Evolutionary conservation across 2,888 invertebrate species (phyloP).

Genomic region (Synergus japonicus): DNA sequence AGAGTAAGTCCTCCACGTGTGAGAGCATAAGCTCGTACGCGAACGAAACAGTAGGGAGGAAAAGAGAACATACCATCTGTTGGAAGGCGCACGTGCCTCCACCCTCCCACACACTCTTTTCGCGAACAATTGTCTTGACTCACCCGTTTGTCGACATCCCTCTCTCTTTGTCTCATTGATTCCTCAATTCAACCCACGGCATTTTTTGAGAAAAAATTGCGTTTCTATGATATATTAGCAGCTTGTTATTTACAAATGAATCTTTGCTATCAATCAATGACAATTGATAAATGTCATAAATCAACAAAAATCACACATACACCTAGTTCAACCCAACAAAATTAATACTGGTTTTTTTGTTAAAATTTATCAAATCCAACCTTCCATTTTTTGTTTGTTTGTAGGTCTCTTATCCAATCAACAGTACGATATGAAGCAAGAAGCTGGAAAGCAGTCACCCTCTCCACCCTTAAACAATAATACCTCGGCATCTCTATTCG

Average conservation of each 20-base stretch:
- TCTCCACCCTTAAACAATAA: constrained; percentile 81
- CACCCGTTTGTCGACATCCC: background rate
- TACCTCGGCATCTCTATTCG: constrained; percentile 77
- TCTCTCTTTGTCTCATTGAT: constrained; percentile 3
- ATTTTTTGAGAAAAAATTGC: background rate
- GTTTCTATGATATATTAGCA: too few relatives aligned
- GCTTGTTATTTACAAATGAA: too few relatives aligned
- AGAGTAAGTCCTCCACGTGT: constrained; percentile 48
- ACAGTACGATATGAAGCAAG: constrained; percentile 76
- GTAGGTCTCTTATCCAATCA: constrained; percentile 69
- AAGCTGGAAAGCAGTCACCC: constrained; percentile 80
- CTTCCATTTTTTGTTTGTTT: constrained; percentile 47
- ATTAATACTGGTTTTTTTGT: too few relatives aligned
- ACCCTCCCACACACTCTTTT: background rate
- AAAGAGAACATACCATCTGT: constrained; percentile 59
- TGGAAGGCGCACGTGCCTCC: constrained; percentile 49
- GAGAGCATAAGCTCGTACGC: constrained; percentile 50
- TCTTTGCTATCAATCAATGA: too few relatives aligned
- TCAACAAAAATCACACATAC: too few relatives aligned
- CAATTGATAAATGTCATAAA: too few relatives aligned
- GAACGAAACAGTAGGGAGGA: constrained; percentile 45
- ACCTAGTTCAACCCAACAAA: too few relatives aligned
- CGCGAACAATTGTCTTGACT: constrained; percentile 22
- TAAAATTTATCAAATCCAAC: background rate
- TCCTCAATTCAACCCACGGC: background rate